Evolutionary conservation across 2,888 invertebrate species (phyloP), one percentile per base, ranked within the genome.

Genomic region (Resseliella maxima): DNA sequence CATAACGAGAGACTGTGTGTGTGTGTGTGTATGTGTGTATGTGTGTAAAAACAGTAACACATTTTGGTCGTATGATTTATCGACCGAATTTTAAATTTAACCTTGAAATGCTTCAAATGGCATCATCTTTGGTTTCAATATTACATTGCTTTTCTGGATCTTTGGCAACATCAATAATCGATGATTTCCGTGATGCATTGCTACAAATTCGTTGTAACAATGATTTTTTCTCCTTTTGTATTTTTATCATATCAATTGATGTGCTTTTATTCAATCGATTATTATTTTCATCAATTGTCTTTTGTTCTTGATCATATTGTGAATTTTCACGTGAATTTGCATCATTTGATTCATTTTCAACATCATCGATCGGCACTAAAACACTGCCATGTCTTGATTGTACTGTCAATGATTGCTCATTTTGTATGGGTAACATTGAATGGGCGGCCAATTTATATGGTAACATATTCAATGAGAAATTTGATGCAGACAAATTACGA

Each of bases 391-490:
- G 36, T 27, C 38, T 36, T 38, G 72, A 72, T 18, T 83, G 36
- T 24, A 38, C 83, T n/a, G 1, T 3, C 6, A 10, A 8, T n/a
- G n/a, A 8, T 83, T 83, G 38, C 3, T 38, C 36, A 24, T n/a
- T 12, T 83, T 83, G 36, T 38, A 83, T 38, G 21, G 38, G 38
- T n/a, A 83, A 15, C 83, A 36, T 38, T 38, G 83, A 83, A 83
- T 38, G 38, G 3, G 83, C 21, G 24, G 83, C 83, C 6, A 83
- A 38, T 83, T 83, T 83, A 38, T 83, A 83, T 15, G 83, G 83
- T 38, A 83, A 83, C 38, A 38, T 83, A 83, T 83, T 83, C 83
- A 83, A 83, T 83, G 83, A 83, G 38, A 83, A 83, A 83, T 83
- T 83, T 12, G 83, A 83, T 38, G 83, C 83, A 0, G 83, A 83